Evolutionary conservation across 2,113 vertebrate genomes (phyloP).

Genomic region (Ondatra zibethicus): DNA sequence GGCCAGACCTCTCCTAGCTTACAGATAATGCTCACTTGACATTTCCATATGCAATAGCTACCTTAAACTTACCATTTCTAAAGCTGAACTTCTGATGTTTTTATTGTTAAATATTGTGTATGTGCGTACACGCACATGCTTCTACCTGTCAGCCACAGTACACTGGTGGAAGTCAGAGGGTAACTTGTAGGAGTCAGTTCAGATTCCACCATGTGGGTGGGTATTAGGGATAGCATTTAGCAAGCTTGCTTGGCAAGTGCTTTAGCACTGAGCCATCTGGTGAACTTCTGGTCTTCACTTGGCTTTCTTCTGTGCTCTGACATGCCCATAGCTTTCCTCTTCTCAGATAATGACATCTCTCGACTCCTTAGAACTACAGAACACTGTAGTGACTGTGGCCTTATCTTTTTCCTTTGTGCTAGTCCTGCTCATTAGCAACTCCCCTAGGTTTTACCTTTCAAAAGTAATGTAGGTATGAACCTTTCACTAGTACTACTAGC

Average conservation of each 20-base stretch:
- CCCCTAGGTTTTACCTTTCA: neutral
- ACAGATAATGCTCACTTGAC: neutral
- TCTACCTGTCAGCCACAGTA: neutral
- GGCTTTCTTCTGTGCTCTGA: too few species aligned
- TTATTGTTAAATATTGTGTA: neutral
- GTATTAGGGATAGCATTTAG: neutral
- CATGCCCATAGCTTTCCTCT: neutral
- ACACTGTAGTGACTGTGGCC: neutral
- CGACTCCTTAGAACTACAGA: neutral
- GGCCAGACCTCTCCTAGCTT: neutral
- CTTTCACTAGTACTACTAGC: neutral
- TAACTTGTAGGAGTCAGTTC: neutral
- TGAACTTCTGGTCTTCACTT: neutral
- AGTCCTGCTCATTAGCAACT: neutral
- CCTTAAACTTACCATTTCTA: neutral
- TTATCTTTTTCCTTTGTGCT: neutral
- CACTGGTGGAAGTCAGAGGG: neutral
- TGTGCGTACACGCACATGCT: neutral
- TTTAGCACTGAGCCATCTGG: neutral
- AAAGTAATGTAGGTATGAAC: neutral
- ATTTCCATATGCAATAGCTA: neutral
- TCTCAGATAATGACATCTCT: conserved; percentile 14
- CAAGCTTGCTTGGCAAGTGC: neutral
- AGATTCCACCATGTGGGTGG: neutral
- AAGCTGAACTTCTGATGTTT: neutral